These are phyloP conservation scores for Athrips mouffetella DNA, from an alignment of 2,888 invertebrate genomes.

Conservation along the genomic window DNA sequence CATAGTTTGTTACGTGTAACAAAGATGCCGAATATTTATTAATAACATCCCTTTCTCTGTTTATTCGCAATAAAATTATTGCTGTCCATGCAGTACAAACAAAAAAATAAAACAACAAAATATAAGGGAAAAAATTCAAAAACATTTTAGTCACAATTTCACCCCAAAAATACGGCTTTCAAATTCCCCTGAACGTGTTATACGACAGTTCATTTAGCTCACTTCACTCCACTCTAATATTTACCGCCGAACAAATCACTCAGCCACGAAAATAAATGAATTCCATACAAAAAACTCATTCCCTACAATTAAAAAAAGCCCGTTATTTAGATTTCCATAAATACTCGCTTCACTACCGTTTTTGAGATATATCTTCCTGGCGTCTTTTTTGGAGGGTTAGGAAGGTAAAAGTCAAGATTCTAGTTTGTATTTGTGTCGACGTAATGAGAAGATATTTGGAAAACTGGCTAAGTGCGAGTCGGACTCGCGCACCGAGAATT, in stretches of 20 bases:
- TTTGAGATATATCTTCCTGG: constrained; percentile 73
- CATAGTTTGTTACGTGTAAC: no score
- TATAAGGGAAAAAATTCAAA: no score
- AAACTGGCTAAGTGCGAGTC: no score
- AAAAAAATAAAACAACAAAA: no score
- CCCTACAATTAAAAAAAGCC: constrained; percentile 69
- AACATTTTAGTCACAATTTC: background rate
- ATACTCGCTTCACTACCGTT: constrained; percentile 61
- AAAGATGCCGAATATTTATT: no score
- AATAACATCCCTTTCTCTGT: no score
- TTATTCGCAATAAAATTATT: no score
- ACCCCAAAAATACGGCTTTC: constrained; percentile 9
- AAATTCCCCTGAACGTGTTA: constrained; percentile 26
- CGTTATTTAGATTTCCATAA: constrained; percentile 77
- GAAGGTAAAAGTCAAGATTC: constrained; percentile 12
- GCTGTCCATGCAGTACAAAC: no score
- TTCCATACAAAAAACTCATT: constrained; percentile 62
- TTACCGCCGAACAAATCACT: constrained; percentile 69
- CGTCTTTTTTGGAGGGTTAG: constrained; percentile 42
- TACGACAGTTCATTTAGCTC: constrained; percentile 53
- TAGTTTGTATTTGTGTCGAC: constrained; percentile 4
- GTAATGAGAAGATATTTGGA: constrained; percentile 10
- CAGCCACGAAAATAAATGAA: constrained; percentile 68
- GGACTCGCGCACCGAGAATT: no score
- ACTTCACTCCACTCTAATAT: constrained; percentile 49